A percentile compares a stretch with the other conserved stretches of the same genome.
Evolutionary conservation across 2,797 vertebrate genomes (phyloP).

Genomic region (Xiphophorus birchmanni): DNA sequence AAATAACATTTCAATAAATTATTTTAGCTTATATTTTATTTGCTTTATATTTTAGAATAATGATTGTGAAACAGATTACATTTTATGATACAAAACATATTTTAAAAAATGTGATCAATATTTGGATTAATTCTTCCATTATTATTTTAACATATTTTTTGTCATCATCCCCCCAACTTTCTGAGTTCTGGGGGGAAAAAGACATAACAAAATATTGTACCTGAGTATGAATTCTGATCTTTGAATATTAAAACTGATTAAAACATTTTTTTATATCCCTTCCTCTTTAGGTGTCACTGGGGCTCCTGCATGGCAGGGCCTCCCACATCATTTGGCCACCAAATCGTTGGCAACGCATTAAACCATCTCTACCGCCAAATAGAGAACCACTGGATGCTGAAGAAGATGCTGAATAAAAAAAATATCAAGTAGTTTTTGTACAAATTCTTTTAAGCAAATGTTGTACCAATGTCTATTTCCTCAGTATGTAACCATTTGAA

Average conservation of each 20-base stretch:
- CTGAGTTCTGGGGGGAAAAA: background rate
- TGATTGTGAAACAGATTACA: too few species aligned
- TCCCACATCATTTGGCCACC: conserved; percentile 86
- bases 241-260: background rate
- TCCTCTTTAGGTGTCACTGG: conserved; percentile 73
- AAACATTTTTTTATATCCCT: background rate
- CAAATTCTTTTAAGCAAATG: background rate
- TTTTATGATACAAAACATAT: too few species aligned
- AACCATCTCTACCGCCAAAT: conserved; percentile 62
- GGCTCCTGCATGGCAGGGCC: conserved; percentile 79
- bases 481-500: background rate
- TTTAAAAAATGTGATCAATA: too few species aligned
- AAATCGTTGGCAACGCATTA: conserved; percentile 79
- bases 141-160: background rate
- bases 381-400: conserved; percentile 63
- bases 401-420: conserved; percentile 49
- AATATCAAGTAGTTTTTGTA: background rate
- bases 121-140: background rate
- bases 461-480: background rate
- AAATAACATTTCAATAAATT: too few species aligned
- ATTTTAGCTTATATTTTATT: too few species aligned
- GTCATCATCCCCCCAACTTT: background rate
- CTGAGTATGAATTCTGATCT: background rate
- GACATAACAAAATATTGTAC: background rate
- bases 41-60: too few species aligned